These are phyloP conservation scores for Diachasma alloeum DNA, from an alignment of 1,140 invertebrate genomes.

Conservation along the genomic window DNA sequence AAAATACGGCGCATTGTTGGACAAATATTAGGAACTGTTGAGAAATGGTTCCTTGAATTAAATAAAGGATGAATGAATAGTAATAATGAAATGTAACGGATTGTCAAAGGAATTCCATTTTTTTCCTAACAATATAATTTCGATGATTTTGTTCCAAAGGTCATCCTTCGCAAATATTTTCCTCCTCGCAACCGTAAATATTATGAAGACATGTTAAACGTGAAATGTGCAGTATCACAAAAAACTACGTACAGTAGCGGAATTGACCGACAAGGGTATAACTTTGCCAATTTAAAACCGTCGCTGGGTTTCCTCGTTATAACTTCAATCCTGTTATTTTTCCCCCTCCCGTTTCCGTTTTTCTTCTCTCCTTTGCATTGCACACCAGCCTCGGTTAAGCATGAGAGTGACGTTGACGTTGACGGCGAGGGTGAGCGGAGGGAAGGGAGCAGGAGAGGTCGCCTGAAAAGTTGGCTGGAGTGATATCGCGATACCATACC, in stretches of 20 bases:
- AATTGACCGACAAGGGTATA: not conserved
- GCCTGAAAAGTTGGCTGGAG: not conserved
- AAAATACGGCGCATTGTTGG: not conserved
- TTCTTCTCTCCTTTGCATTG: not conserved
- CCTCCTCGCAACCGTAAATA: not conserved
- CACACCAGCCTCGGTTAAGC: not conserved
- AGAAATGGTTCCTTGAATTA: too few species aligned
- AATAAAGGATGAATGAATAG: too few species aligned
- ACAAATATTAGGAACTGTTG: not conserved
- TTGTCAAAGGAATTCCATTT: too few species aligned
- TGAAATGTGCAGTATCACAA: not conserved
- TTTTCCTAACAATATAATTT: too few species aligned
- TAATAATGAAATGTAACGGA: too few species aligned
- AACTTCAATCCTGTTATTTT: constrained; percentile 7
- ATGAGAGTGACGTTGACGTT: constrained; percentile 1
- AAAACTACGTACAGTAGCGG: not conserved
- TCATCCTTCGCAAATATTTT: too few species aligned
- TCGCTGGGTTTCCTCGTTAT: constrained; percentile 1
- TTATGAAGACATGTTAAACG: not conserved
- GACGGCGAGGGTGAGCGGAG: not conserved
- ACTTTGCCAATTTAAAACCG: constrained; percentile 5
- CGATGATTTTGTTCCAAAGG: too few species aligned
- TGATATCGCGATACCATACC: constrained; percentile 5
- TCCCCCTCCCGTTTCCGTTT: not conserved
- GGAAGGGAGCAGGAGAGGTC: not conserved